These are phyloP conservation scores for Kryptopterus vitreolus DNA, from an alignment of 2,797 vertebrate species.

Conservation along the genomic window DNA sequence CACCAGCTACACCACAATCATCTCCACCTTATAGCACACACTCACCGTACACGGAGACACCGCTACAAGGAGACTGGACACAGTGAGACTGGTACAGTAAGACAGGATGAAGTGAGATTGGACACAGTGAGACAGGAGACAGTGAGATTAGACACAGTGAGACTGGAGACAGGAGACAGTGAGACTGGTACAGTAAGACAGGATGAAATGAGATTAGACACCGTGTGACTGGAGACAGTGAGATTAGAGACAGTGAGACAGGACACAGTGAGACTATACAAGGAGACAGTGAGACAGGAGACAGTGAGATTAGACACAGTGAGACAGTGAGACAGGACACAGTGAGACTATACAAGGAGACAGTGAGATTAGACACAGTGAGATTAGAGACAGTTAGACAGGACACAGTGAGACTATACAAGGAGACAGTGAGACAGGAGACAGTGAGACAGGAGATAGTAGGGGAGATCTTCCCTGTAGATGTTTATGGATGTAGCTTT, in stretches of 20 bases:
- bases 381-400: no score
- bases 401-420: no score
- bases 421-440: not conserved
- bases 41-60: no score
- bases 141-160: no score
- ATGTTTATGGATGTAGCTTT: no score
- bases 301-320: not conserved
- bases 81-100: not conserved
- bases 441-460: no score
- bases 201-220: not conserved
- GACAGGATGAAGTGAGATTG: not conserved
- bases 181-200: not conserved
- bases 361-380: no score
- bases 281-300: not conserved
- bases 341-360: not conserved
- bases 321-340: not conserved
- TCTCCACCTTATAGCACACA: not conserved
- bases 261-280: no score
- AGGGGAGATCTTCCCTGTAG: no score
- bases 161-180: not conserved
- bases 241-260: no score
- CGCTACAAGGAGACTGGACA: not conserved
- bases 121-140: not conserved
- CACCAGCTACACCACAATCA: not conserved
- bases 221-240: not conserved